Evolutionary conservation across 2,888 invertebrate species (phyloP), one percentile per base, ranked within the genome.

Genomic region (Apeira syringaria): DNA sequence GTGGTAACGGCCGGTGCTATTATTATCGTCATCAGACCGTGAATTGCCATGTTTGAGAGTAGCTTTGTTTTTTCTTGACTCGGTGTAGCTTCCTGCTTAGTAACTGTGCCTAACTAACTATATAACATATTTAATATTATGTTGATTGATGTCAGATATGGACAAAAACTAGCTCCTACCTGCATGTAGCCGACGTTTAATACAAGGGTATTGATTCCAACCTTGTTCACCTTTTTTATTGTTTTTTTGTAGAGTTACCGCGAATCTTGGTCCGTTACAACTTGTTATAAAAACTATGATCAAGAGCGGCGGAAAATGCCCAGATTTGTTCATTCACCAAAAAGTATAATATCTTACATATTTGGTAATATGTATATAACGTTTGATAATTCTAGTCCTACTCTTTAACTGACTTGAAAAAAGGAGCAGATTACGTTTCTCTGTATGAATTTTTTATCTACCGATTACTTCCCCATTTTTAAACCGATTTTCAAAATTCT

Each of bases 1-100:
- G 34, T 38, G 26, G 32, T 34, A 24, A 51, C 47, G 45, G 27
- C 47, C 31, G 46, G 20, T 48, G 44, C 51, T 49, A 55, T 59
- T 63, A 59, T 53, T 54, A 55, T 56, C 45, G 54, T 53, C 58
- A 55, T 53, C 59, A 55, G 63, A 61, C 60, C 64, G 51, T 70
- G 67, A 68, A 69, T 48, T 15, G 38, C 50, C 33, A 38, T 43
- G 37, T 42, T 44, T 34, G 41, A 46, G 32, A 43, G 39, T 52
- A 20, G 10, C 31, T 40, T 40, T 4, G 18, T 56, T 20, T 64
- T 64, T 68, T 61, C 67, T 64, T 59, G 50, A 61, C 17, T 43
- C 51, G 52, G 28, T 51, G 43, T 37, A 47, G 68, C 70, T 77
- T 77, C 80, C 78, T 80, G 67, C 64, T 72, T 61, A 52, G 53